phyloP scores from a whole-genome alignment of 2,888 invertebrate genomes.

The Lepidochrysops patricia region DNA sequence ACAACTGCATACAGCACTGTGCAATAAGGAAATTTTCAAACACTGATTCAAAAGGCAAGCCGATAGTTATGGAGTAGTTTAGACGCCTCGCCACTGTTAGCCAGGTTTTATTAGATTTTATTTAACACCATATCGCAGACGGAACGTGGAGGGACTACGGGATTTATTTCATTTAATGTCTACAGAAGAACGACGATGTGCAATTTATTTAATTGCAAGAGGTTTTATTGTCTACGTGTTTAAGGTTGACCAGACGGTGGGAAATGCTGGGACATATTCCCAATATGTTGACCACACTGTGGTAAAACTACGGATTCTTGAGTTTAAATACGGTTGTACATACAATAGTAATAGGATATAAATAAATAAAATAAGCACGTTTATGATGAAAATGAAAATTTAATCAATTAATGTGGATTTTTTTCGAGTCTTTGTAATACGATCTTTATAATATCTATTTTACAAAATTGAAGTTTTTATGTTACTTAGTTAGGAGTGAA shows the following conservation, averaged over 20 bases:
- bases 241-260: not conserved
- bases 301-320: not conserved
- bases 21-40: too few relatives aligned
- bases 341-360: too few relatives aligned
- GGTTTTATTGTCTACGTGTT: constrained; percentile 16
- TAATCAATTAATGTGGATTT: too few relatives aligned
- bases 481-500: too few relatives aligned
- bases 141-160: not conserved
- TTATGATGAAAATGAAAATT: too few relatives aligned
- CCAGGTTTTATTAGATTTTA: not conserved
- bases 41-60: too few relatives aligned
- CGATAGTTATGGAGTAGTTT: too few relatives aligned
- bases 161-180: constrained; percentile 16
- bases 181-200: constrained; percentile 24
- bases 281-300: not conserved
- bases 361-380: too few relatives aligned
- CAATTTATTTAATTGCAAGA: constrained; percentile 28
- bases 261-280: not conserved
- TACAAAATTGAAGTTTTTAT: too few relatives aligned
- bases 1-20: too few relatives aligned
- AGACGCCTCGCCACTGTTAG: too few relatives aligned
- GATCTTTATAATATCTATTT: not conserved
- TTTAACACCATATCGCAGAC: constrained; percentile 1
- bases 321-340: too few relatives aligned
- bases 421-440: not conserved